Evolutionary conservation across 2,888 invertebrate genomes (phyloP), one percentile per base, ranked within the genome.

Genomic region (Phlogophora meticulosa): DNA sequence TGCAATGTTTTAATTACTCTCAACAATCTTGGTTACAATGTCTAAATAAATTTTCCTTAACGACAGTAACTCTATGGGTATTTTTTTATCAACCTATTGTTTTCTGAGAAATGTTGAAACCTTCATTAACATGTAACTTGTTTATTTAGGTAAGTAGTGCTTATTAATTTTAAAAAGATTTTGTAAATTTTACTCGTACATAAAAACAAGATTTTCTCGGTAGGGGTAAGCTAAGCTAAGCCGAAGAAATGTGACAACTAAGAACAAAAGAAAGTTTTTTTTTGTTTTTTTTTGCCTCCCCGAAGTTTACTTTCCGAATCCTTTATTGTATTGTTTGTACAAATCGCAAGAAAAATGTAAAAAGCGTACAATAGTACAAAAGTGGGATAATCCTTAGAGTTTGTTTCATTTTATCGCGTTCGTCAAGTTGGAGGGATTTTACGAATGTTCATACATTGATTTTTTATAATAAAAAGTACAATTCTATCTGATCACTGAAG

Each of bases 1-100:
- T 10, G 10, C 11, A 22, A 48, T 22, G 10, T 63, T 57, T 58
- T 78, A 78, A 74, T 78, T 57, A 78, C 5, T 34, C 43, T n/a
- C 40, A 40, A 57, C 73, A 45, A 49, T 78, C 56, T 52, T 60
- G 17, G 56, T 38, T 13, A 20, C 0, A 17, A 28, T n/a, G 9
- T 32, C 9, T 20, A 38, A 28, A 55, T 22, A 24, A 3, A 15
- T 59, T 63, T 72, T 74, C 56, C 78, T 42, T 38, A 52, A 45
- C 73, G 5, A 72, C 20, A 11, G 17, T 13, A 36, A 11, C 5
- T 22, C 17, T 20, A 51, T 36, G 52, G 43, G 15, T 42, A 32
- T 42, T 59, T 58, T n/a, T 57, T 77, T 22, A 59, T 63, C 38
- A 38, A 36, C 0, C 17, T 46, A 70, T 49, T 48, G 48, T 70